Evolutionary conservation across 1,140 invertebrate species (phyloP).

Genomic region (Drosophila suzukii): DNA sequence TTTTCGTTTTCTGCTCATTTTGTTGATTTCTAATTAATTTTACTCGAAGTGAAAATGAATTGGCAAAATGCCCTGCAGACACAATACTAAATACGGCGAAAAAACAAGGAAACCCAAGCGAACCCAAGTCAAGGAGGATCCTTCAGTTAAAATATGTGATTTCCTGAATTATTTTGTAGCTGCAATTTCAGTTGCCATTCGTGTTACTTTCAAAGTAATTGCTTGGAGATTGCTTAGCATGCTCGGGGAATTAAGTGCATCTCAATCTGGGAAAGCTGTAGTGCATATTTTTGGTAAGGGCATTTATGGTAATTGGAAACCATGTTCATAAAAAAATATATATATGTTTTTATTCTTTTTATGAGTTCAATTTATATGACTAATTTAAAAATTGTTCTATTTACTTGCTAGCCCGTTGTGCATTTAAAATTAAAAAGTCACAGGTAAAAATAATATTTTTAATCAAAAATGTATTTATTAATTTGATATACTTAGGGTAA

Average conservation of each 20-base stretch:
- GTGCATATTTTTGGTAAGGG: not conserved
- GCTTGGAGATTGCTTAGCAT: not conserved
- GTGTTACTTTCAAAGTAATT: conserved; percentile 26
- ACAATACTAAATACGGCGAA: conserved; percentile 18
- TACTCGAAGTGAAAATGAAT: conserved; percentile 74
- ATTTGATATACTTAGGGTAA: no score
- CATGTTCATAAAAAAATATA: no score
- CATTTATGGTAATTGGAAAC: not conserved
- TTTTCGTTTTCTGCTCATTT: conserved; percentile 60
- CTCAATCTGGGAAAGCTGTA: not conserved
- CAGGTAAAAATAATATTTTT: not conserved
- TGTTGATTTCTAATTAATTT: conserved; percentile 78
- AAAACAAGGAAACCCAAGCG: conserved; percentile 3
- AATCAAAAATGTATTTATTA: no score
- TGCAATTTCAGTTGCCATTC: conserved; percentile 22
- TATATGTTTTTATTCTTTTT: not conserved
- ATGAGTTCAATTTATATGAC: no score
- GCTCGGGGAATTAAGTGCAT: not conserved
- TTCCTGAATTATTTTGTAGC: conserved; percentile 24
- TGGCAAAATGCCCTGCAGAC: conserved; percentile 67
- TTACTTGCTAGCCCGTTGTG: no score
- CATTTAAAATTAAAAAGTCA: no score
- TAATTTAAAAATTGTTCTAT: no score
- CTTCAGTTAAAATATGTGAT: conserved; percentile 34
- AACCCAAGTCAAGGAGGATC: conserved; percentile 7